phyloP scores from a whole-genome alignment of 2,113 vertebrate genomes.

The Larimichthys polyactis region DNA sequence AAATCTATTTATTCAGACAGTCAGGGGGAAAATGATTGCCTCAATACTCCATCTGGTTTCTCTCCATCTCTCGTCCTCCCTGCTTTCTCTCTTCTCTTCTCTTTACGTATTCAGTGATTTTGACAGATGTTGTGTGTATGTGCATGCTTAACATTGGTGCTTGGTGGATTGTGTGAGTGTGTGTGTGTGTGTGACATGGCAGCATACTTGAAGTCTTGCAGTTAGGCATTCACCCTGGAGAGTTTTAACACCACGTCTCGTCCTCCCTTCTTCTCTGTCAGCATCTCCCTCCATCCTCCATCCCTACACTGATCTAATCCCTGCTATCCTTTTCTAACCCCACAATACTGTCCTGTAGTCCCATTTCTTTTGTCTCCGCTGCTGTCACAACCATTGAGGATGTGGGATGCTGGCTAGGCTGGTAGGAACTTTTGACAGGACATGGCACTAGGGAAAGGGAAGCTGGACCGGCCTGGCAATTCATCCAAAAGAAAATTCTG shows the following conservation, averaged over 20 bases:
- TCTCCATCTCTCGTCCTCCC: slow-evolving; percentile 17
- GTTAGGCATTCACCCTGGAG: slow-evolving; percentile 42
- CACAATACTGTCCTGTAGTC: slow-evolving; percentile 21
- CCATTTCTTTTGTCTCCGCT: slow-evolving; percentile 59
- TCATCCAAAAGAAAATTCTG: slow-evolving; percentile 37
- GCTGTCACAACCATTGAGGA: slow-evolving; percentile 72
- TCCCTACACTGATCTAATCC: slow-evolving; percentile 15
- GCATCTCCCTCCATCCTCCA: slow-evolving; percentile 38
- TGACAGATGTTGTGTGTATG: slow-evolving; percentile 53
- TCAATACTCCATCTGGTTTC: slow-evolving; percentile 65
- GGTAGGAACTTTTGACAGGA: slow-evolving; percentile 64
- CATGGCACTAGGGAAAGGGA: slow-evolving; percentile 52
- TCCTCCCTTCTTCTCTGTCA: slow-evolving; percentile 34
- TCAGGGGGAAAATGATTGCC: slow-evolving; percentile 73
- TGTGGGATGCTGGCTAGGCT: slow-evolving; percentile 58
- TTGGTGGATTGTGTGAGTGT: background rate
- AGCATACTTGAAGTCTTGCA: slow-evolving; percentile 13
- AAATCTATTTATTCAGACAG: slow-evolving; percentile 82
- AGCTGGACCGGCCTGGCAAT: slow-evolving; percentile 39
- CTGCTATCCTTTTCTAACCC: slow-evolving; percentile 12
- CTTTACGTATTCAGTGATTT: slow-evolving; percentile 39
- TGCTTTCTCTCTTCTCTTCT: slow-evolving; percentile 16
- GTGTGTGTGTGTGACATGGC: slow-evolving; percentile 9
- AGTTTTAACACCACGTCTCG: slow-evolving; percentile 41
- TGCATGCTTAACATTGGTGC: slow-evolving; percentile 26